A percentile compares a stretch with the other conserved stretches of the same genome.
Conservation (phyloP, 2,888 invertebrate genomes). For the Branchinecta sandiegonensis region DNA sequence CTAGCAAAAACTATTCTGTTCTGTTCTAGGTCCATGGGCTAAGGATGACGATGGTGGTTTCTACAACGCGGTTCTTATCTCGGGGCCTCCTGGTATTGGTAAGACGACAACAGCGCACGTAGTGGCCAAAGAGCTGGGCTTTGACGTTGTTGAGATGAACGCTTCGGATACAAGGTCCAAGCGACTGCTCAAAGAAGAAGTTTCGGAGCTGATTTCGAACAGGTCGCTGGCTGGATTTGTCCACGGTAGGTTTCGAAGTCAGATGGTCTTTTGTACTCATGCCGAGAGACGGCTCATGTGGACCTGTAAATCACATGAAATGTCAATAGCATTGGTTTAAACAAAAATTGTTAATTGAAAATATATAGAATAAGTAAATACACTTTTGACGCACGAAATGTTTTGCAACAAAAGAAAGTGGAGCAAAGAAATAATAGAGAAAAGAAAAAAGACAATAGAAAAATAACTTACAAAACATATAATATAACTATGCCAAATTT, state of each 20-base stretch:
- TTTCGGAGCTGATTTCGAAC: constrained; percentile 61
- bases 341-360: too few species aligned
- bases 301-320: too few species aligned
- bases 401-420: too few species aligned
- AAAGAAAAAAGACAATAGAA: too few species aligned
- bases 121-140: constrained; percentile 75
- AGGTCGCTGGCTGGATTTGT: constrained; percentile 56
- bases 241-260: constrained; percentile 39
- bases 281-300: background rate
- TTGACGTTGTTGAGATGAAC: constrained; percentile 84
- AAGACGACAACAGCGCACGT: constrained; percentile 81
- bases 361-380: too few species aligned
- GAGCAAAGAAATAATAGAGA: too few species aligned
- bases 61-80: constrained; percentile 80
- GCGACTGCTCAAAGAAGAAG: constrained; percentile 63
- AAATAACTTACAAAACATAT: too few species aligned
- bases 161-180: constrained; percentile 94
- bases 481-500: too few species aligned
- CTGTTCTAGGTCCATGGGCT: constrained; percentile 41
- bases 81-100: constrained; percentile 94
- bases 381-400: too few species aligned
- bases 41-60: constrained; percentile 71
- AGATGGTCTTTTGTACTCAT: background rate
- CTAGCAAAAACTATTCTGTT: background rate
- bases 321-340: too few species aligned